Evolutionary conservation across 2,113 vertebrate genomes (phyloP).

Genomic region (Brachypodius melanocephalos): DNA sequence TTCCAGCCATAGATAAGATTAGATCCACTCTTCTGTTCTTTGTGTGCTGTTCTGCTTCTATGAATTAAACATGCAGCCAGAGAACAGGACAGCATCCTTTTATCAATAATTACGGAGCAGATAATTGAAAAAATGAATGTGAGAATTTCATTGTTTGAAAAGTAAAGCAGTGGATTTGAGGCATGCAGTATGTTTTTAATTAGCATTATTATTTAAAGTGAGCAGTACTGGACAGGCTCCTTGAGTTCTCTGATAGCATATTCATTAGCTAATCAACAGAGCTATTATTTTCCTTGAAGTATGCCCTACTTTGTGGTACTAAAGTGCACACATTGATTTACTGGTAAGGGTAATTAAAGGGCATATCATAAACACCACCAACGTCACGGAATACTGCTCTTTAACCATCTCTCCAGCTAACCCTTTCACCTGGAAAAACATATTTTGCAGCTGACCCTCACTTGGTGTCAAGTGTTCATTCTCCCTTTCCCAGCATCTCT

Average conservation of each 20-base stretch:
- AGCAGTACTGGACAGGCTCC: background rate
- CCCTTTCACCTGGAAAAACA: background rate
- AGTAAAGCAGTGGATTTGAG: background rate
- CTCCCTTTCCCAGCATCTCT: background rate
- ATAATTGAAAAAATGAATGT: background rate
- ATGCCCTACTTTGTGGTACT: slow-evolving; percentile 9
- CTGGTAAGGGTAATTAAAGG: slow-evolving; percentile 30
- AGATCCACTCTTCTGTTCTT: background rate
- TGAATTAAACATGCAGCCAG: background rate
- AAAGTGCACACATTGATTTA: slow-evolving; percentile 40
- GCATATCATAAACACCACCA: slow-evolving; percentile 40
- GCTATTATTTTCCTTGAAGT: slow-evolving; percentile 37
- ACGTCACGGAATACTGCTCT: slow-evolving; percentile 45
- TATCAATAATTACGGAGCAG: background rate
- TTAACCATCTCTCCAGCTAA: slow-evolving; percentile 17
- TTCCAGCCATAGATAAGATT: background rate
- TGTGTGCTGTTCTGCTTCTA: background rate
- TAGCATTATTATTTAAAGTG: background rate
- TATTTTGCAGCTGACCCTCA: background rate
- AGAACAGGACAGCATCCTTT: background rate
- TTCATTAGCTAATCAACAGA: slow-evolving; percentile 28
- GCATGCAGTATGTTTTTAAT: background rate
- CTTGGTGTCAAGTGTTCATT: background rate
- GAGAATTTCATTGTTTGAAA: background rate
- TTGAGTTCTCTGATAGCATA: slow-evolving; percentile 2